These are phyloP conservation scores for Drosophila tristis DNA, from an alignment of 1,140 invertebrate species.

Conservation along the genomic window DNA sequence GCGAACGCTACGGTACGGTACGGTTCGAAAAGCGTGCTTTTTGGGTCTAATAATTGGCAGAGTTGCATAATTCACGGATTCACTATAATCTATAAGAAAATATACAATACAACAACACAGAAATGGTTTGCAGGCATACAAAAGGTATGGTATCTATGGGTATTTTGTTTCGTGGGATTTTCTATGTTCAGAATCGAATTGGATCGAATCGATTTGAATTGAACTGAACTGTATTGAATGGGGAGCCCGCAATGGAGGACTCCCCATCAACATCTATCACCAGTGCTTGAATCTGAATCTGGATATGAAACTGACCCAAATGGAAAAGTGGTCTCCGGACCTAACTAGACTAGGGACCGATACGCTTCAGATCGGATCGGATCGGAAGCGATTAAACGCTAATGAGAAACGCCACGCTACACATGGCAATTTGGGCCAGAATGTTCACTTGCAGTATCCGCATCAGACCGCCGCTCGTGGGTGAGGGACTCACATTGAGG, in stretches of 20 bases:
- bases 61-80: constrained; percentile 82
- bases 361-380: constrained; percentile 4
- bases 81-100: constrained; percentile 82
- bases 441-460: constrained; percentile 83
- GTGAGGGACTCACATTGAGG: constrained; percentile 85
- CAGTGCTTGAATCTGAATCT: constrained; percentile 18
- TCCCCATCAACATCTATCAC: constrained; percentile 8
- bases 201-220: neutral
- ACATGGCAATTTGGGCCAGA: constrained; percentile 78
- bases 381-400: constrained; percentile 65
- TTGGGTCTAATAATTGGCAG: constrained; percentile 78
- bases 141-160: constrained; percentile 39
- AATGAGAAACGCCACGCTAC: constrained; percentile 78
- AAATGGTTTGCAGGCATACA: constrained; percentile 64
- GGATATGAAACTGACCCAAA: constrained; percentile 51
- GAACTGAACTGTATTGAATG: constrained; percentile 26
- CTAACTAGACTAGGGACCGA: constrained; percentile 26
- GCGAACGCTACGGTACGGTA: too few relatives aligned
- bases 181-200: constrained; percentile 9
- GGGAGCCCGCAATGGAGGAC: neutral
- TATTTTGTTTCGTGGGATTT: constrained; percentile 18
- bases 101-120: constrained; percentile 80
- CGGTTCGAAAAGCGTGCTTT: constrained; percentile 62
- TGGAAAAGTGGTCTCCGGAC: constrained; percentile 31
- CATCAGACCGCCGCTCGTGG: constrained; percentile 78